A percentile compares a stretch with the other conserved stretches of the same genome.
phyloP scores from a whole-genome alignment of 2,797 vertebrate genomes.

The Chaenodraco wilsoni region DNA sequence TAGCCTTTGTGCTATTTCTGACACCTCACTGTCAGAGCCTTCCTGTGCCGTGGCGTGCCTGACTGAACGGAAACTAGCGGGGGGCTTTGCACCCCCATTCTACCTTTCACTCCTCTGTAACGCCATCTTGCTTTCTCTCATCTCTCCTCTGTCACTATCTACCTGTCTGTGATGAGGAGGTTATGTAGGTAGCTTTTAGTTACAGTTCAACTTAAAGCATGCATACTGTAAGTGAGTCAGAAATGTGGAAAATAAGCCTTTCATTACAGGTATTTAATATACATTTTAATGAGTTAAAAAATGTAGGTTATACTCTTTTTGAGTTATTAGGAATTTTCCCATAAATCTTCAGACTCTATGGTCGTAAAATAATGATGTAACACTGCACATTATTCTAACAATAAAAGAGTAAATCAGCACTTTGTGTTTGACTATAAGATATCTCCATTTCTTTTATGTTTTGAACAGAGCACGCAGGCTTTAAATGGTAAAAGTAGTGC shows the following conservation, averaged over 20 bases:
- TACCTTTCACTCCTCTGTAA: slow-evolving; percentile 50
- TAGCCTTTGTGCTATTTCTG: slow-evolving; percentile 78
- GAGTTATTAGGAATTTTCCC: not conserved
- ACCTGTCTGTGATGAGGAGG: slow-evolving; percentile 20
- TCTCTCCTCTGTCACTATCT: slow-evolving; percentile 32
- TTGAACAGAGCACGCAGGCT: not conserved
- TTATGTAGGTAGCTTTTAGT: not conserved
- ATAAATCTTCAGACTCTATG: not conserved
- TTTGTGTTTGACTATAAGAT: not conserved
- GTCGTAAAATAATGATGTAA: not conserved
- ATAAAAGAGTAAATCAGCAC: not conserved
- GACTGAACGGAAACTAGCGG: slow-evolving; percentile 56
- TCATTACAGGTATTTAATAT: not conserved
- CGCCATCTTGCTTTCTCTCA: slow-evolving; percentile 27
- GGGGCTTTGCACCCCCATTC: slow-evolving; percentile 41
- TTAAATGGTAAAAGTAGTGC: not conserved
- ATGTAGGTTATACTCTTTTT: not conserved
- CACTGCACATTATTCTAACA: not conserved
- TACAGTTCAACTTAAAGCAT: slow-evolving; percentile 11
- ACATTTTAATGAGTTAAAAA: not conserved
- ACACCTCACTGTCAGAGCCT: slow-evolving; percentile 72
- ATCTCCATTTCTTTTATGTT: not conserved
- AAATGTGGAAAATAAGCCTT: not conserved
- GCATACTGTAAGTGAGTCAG: not conserved
- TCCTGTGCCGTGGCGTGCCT: slow-evolving; percentile 53